A percentile compares a stretch with the other conserved stretches of the same genome.
phyloP scores from a whole-genome alignment of 2,113 vertebrate genomes.

The Hydrolagus affinis region DNA sequence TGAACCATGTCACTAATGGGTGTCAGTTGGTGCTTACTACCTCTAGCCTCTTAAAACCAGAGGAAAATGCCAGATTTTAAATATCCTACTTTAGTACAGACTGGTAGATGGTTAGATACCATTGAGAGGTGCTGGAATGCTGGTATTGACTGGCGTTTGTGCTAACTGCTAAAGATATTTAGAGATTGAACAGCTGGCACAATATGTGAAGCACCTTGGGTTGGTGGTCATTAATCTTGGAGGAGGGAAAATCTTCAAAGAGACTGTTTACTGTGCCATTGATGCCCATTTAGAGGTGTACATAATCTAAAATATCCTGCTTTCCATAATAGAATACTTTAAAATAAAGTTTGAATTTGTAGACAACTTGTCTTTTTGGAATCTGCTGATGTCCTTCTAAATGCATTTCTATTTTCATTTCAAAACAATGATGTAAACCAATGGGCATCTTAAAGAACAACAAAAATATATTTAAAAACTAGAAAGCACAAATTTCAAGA shows the following conservation, averaged over 20 bases:
- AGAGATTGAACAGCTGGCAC: not conserved
- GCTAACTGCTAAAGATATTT: slow-evolving; percentile 1
- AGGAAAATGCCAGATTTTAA: slow-evolving; percentile 23
- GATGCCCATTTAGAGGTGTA: too few species aligned
- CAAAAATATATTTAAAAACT: too few species aligned
- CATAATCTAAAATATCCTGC: too few species aligned
- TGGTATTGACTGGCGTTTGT: not conserved
- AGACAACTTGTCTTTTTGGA: too few species aligned
- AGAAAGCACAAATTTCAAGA: not conserved
- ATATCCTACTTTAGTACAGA: slow-evolving; percentile 32
- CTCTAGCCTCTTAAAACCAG: slow-evolving; percentile 32
- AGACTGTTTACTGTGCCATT: not conserved
- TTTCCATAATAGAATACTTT: too few species aligned
- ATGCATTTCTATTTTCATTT: too few species aligned
- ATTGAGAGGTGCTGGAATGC: slow-evolving; percentile 35
- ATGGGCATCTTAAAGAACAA: too few species aligned
- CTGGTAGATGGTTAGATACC: slow-evolving; percentile 37
- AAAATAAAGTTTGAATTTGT: too few species aligned
- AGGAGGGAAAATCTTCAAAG: not conserved
- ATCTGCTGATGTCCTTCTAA: too few species aligned
- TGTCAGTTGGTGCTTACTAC: slow-evolving; percentile 52
- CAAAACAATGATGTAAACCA: too few species aligned
- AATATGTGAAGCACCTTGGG: not conserved
- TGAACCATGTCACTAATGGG: slow-evolving; percentile 61
- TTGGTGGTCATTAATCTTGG: not conserved